Evolutionary conservation across 2,797 vertebrate genomes (phyloP), one percentile per base, ranked within the genome.

Genomic region (Cygnus olor): DNA sequence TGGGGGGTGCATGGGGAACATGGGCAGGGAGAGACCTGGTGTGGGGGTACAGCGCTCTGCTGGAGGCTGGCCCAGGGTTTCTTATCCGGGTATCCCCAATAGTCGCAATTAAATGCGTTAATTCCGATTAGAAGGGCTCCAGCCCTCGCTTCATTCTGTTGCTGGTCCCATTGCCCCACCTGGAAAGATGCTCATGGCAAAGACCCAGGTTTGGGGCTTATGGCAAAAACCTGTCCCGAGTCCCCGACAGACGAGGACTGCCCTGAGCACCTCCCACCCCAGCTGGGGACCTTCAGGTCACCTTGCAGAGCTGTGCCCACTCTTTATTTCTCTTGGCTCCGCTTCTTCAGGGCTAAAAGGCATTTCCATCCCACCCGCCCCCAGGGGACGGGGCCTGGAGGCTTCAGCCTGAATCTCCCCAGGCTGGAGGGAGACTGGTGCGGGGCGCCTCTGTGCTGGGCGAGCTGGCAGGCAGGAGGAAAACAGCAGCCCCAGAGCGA

Each of bases 11-110:
- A 6, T 5, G 6, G 71, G 27, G 21, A 42, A 16, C 32, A 14
- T 5, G 14, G 28, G 20, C 32, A 21, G 32, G 56, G 13, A 34
- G 56, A 9, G 51, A 56, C 8, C 9, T 40, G 4, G 28, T 0
- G 4, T 40, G 47, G 7, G 74, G 34, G 25, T 42, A 5, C 28
- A 7, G 42, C 1, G 51, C 68, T 80, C 68, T 32, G 36, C 49
- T 16, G 34, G 28, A 47, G 49, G 5, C 36, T 14, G 54, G 1
- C 4, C 0, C 0, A 9, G 38, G n/a, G 2, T 56, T 40, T 8
- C 30, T 49, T 15, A 7, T 13, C 38, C n/a, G n/a, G 3, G 10
- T 32, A 1, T 19, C 34, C 27, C 53, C 8, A 11, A 1, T 34
- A 65, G 49, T 58, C 44, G 32, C 21, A 10, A 51, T 51, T 27